Evolutionary conservation across 1,140 invertebrate species (phyloP), one percentile per base, ranked within the genome.

Genomic region (Zaprionus lachaisei): DNA sequence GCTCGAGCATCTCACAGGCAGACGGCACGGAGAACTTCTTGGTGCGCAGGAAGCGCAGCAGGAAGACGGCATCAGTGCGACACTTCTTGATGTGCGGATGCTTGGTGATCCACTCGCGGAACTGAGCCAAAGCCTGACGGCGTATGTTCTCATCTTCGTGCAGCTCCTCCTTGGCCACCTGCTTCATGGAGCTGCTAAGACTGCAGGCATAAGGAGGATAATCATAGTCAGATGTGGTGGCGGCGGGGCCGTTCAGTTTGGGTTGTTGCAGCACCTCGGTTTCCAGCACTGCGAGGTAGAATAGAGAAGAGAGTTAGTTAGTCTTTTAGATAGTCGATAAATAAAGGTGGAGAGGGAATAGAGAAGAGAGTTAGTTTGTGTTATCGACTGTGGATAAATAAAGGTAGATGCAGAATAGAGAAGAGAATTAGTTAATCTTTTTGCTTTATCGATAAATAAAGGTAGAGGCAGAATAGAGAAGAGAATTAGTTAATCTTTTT

Each of bases 1-100:
- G 95, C 89, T 98, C 96, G 54, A 98, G 92, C 95, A 98, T 96
- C 56, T 97, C 95, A 82, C 97, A 96, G 0, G 97, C 96, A 82
- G 96, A 94, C 0, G 96, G 96, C 15, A 98, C 94, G 44, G 96
- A 96, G 91, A 97, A 98, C 91, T 98, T 98, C 91, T 97, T 96
- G 2, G 96, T 97, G 15, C 97, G 94, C 1, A 98, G 94, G 85
- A 98, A 98, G 49, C 97, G 94, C 17, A 98, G 93, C 14, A 98
- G 94, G 86, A 98, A 98, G 11, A 95, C 94, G 0, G 95, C 93
- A 93, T 98, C 96, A 55, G 95, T 96, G 55, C 96, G 93, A 91
- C 96, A 97, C 74, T 94, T 95, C 76, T 95, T 96, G 34, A 97
- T 97, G 12, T 94, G 93, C 0, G 96, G 95, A 94, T 97, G 96